phyloP scores from a whole-genome alignment of 1,140 invertebrate species.

The Orius laevigatus region DNA sequence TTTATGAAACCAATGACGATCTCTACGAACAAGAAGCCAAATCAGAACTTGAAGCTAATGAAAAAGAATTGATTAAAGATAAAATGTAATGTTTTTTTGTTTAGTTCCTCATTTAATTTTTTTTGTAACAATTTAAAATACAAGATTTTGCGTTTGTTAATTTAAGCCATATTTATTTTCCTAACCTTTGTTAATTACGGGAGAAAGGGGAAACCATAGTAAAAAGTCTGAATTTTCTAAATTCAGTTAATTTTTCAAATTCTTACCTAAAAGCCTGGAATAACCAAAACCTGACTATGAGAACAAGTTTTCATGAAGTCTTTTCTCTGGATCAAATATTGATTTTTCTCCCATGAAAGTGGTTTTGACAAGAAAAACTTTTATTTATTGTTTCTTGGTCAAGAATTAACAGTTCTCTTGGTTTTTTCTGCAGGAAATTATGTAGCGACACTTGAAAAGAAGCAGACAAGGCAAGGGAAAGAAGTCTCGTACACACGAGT shows the following conservation, averaged over 20 bases:
- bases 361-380: too few species aligned
- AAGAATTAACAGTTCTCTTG: background rate
- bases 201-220: too few species aligned
- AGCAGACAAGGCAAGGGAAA: constrained; percentile 33
- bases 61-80: background rate
- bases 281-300: too few species aligned
- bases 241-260: too few species aligned
- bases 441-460: constrained; percentile 42
- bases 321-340: background rate
- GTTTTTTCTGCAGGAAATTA: constrained; percentile 33
- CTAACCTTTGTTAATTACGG: too few species aligned
- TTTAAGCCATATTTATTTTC: too few species aligned
- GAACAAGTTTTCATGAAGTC: background rate
- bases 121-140: background rate
- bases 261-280: too few species aligned
- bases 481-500: constrained; percentile 40
- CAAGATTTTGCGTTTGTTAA: too few species aligned
- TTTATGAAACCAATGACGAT: background rate
- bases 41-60: background rate
- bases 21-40: background rate
- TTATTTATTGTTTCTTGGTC: too few species aligned
- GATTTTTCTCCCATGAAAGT: background rate
- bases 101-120: background rate
- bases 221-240: too few species aligned
- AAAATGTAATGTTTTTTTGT: background rate